Percentiles rank a stretch among this genome's conserved stretches.
phyloP scores from a whole-genome alignment of 2,797 vertebrate species.

The Malurus leucopterus region DNA sequence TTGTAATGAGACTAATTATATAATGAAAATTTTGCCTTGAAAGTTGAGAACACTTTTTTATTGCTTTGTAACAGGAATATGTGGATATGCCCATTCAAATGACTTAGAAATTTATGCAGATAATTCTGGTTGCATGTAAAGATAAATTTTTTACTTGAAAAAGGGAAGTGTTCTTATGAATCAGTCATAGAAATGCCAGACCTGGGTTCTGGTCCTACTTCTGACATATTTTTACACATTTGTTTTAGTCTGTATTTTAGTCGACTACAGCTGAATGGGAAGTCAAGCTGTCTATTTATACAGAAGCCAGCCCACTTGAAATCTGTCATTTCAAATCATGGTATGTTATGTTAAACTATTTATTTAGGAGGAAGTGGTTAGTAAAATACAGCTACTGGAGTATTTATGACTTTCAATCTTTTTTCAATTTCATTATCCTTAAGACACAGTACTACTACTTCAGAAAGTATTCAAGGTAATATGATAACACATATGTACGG shows the following conservation, averaged over 20 bases:
- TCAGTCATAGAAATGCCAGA: constrained; percentile 44
- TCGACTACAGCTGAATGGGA: not conserved
- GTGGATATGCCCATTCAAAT: not conserved
- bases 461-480: not conserved
- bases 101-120: constrained; percentile 8
- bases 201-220: constrained; percentile 34
- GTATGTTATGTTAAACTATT: not conserved
- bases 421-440: not conserved
- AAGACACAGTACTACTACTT: not conserved
- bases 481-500: not conserved
- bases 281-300: constrained; percentile 13
- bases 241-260: constrained; percentile 38
- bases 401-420: not conserved
- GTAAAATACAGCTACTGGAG: not conserved
- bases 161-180: constrained; percentile 49
- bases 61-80: constrained; percentile 35
- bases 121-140: constrained; percentile 14
- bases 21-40: constrained; percentile 15
- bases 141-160: constrained; percentile 41
- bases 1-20: not conserved
- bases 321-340: not conserved
- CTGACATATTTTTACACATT: constrained; percentile 47
- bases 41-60: constrained; percentile 26
- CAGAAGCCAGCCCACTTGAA: constrained; percentile 1
- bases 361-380: not conserved